Evolutionary conservation across 1,140 invertebrate genomes (phyloP), one percentile per base, ranked within the genome.

Genomic region (Orius laevigatus): DNA sequence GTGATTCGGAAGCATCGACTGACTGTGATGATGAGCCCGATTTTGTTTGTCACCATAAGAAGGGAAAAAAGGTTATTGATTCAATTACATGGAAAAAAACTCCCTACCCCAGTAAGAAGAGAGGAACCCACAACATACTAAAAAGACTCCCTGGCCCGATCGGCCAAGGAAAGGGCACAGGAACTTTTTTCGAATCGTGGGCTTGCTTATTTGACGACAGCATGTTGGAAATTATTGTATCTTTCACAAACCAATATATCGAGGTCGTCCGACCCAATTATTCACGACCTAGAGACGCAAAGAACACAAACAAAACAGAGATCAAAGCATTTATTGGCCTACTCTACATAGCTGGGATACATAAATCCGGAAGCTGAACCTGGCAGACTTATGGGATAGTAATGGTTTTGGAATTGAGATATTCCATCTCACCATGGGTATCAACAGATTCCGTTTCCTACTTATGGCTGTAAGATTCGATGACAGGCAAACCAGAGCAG

Each of bases 391-490:
- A 18, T 52, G 46, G 51, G 45, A 47, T 36, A 6, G 20, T 42
- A 40, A 52, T 52, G 51, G 51, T 25, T 49, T 36, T 15, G 51
- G 51, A 34, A 48, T 48, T 33, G 35, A 52, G 25, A 49, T 49
- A 40, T 42, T 52, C 25, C 48, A 46, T n/a, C 51, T 52, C 11
- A 39, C 19, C 38, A 55, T 46, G 41, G 31, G 59, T 64, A 51
- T 52, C n/a, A 56, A 53, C 31, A 48, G 57, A 44, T 63, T 62
- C 42, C 35, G 39, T 16, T 56, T 54, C 48, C 49, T 63, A 36
- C 39, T 60, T 19, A 46, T 48, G 8, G 55, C 55, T 38, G 33
- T 60, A n/a, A 38, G 59, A 50, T 63, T 64, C 53, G 60, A 62
- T 47, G 54, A 62, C 41, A 48, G 15, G 35, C 50, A 56, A 36